Conservation (phyloP, 2,888 invertebrate genomes). For the Drosophila hawaiiensis region DNA sequence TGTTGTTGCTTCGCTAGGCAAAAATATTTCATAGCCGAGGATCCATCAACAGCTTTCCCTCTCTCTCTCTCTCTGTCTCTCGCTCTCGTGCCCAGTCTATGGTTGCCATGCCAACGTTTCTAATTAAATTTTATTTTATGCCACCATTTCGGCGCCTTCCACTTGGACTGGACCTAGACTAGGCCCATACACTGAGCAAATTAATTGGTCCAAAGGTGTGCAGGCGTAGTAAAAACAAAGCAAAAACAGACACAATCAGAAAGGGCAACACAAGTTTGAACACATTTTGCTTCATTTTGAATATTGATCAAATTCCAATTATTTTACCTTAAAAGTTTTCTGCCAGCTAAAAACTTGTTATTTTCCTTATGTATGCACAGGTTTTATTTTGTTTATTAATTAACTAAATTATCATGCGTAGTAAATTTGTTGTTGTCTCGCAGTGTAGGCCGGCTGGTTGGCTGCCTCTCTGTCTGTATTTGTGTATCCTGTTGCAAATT, state of each 20-base stretch:
- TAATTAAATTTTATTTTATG: constrained; percentile 83
- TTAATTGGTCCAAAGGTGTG: background rate
- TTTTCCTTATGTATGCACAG: background rate
- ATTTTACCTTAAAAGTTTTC: too few species aligned
- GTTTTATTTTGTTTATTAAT: background rate
- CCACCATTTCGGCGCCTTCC: constrained; percentile 77
- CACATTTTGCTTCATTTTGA: background rate
- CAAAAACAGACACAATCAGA: too few species aligned
- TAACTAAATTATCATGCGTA: background rate
- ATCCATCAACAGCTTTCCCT: constrained; percentile 53
- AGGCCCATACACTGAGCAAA: constrained; percentile 7
- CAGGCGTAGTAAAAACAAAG: background rate
- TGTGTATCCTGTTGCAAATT: constrained; percentile 49
- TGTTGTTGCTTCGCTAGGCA: constrained; percentile 30
- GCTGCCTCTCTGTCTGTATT: background rate
- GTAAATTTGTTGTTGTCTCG: background rate
- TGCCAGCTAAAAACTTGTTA: too few species aligned
- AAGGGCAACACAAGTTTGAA: too few species aligned
- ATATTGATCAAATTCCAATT: background rate
- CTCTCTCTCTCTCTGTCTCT: background rate
- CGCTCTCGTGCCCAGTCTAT: background rate
- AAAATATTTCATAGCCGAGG: constrained; percentile 71
- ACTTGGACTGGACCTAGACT: constrained; percentile 18
- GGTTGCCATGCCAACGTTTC: constrained; percentile 67
- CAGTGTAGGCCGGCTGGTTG: background rate